Evolutionary conservation across 53 echinoderm and acorn worm genomes (phyloP), one percentile per base, ranked within the genome.

Genomic region (Mesocentrotus franciscanus): DNA sequence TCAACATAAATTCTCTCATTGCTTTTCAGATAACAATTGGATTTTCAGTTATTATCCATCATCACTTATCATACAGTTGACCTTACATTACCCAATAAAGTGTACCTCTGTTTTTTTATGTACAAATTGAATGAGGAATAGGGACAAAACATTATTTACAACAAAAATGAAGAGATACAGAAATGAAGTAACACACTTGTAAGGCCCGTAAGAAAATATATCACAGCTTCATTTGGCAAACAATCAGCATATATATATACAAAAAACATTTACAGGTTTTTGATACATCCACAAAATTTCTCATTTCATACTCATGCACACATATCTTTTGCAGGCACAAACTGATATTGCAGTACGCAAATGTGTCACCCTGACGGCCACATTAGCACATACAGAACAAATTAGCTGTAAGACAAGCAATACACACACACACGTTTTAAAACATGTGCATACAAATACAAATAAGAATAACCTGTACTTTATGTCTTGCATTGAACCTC

Each of bases 151-250:
- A 66, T 15, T 26, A 20, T 66, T 62, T 57, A 33, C 35, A 92
- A 92, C 71, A 36, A 15, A 36, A 15, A 17, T 68, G 11, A 59
- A 91, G 60, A 61, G 56, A 74, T 56, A 30, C 49, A 92, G 14
- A 71, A 92, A 34, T 66, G 18, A 92, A 75, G 42, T 64, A 10
- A 92, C 71, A 92, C 3, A 72, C 24, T 91, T 92, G 74, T 92
- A 92, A 92, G 92, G 92, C 92, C 74, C 92, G 55, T 92, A 92
- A 56, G 92, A 92, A 92, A 92, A 92, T 92, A 71, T 92, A 71
- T 92, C 32, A 91, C 62, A 64, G 22, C 68, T 58, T 29, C n/a
- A 27, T 87, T 92, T 92, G 92, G 92, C 92, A 92, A 85, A 16
- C 27, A 11, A 87, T 87, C 27, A 87, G 58, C 87, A 87, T 87